Conservation (phyloP, 2,797 vertebrate species). For the Glyptemys insculpta region DNA sequence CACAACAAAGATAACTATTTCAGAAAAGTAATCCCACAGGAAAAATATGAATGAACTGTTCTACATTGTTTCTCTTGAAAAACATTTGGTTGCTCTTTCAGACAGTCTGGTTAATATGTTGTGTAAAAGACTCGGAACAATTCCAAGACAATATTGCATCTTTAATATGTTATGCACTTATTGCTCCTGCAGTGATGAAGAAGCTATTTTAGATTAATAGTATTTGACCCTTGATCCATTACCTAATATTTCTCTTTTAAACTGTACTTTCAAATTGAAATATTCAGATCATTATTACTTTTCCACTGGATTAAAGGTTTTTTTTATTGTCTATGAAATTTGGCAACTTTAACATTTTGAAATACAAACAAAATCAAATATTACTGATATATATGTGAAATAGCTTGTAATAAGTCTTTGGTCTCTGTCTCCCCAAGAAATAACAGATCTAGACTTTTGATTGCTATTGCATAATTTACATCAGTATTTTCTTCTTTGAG, state of each 20-base stretch:
- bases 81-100: not conserved
- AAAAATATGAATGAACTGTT: not conserved
- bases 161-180: not conserved
- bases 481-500: not conserved
- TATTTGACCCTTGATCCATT: not conserved
- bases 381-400: not conserved
- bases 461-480: not conserved
- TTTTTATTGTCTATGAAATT: not conserved
- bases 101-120: not conserved
- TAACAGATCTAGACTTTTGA: not conserved
- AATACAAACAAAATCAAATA: not conserved
- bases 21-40: no score
- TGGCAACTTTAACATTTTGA: not conserved
- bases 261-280: not conserved
- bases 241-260: not conserved
- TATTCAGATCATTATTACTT: not conserved
- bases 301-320: no score
- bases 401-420: not conserved
- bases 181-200: not conserved
- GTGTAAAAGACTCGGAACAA: no score
- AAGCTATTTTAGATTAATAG: accelerated
- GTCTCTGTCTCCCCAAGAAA: not conserved
- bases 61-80: accelerated
- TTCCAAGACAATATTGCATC: accelerated
- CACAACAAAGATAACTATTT: no score